These are phyloP conservation scores for Lophius americanus DNA, from an alignment of 2,797 vertebrate genomes.

Conservation along the genomic window DNA sequence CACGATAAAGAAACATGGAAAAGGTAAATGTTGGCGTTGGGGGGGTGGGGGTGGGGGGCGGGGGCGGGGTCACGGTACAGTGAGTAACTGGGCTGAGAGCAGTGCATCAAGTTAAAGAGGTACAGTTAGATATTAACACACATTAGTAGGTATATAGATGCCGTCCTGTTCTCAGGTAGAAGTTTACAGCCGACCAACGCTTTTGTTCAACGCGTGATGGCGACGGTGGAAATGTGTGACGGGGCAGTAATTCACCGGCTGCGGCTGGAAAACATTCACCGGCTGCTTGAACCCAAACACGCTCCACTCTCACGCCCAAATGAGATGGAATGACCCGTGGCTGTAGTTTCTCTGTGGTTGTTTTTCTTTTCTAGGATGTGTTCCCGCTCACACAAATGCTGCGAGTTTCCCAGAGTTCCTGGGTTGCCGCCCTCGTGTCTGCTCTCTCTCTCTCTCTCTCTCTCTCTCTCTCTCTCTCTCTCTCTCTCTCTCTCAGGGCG, in stretches of 20 bases:
- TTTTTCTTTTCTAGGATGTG: slow-evolving; percentile 36
- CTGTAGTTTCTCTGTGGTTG: slow-evolving; percentile 39
- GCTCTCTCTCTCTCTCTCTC: neutral
- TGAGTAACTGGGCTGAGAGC: slow-evolving; percentile 64
- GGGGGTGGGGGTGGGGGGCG: slow-evolving; percentile 2
- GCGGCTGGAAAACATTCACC: slow-evolving; percentile 60
- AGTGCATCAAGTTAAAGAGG: slow-evolving; percentile 76
- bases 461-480: too few species aligned
- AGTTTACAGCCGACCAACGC: slow-evolving; percentile 62
- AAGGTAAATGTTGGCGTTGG: slow-evolving; percentile 26
- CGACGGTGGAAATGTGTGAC: slow-evolving; percentile 59
- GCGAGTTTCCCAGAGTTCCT: slow-evolving; percentile 27
- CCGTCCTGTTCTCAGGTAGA: slow-evolving; percentile 57
- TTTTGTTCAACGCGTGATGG: slow-evolving; percentile 41
- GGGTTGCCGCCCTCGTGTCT: slow-evolving; percentile 29
- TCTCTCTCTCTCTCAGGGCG: neutral
- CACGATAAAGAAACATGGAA: slow-evolving; percentile 53
- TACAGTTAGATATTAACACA: slow-evolving; percentile 76
- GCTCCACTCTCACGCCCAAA: slow-evolving; percentile 39
- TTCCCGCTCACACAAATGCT: slow-evolving; percentile 43
- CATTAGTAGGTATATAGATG: slow-evolving; percentile 56
- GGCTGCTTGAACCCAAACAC: slow-evolving; percentile 36
- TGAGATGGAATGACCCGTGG: slow-evolving; percentile 76
- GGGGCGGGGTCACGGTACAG: slow-evolving; percentile 60
- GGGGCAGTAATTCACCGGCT: slow-evolving; percentile 58